Percentiles rank a stretch among this genome's conserved stretches.
Conservation (phyloP, 2,797 vertebrate species). For the Pipistrellus kuhlii region DNA sequence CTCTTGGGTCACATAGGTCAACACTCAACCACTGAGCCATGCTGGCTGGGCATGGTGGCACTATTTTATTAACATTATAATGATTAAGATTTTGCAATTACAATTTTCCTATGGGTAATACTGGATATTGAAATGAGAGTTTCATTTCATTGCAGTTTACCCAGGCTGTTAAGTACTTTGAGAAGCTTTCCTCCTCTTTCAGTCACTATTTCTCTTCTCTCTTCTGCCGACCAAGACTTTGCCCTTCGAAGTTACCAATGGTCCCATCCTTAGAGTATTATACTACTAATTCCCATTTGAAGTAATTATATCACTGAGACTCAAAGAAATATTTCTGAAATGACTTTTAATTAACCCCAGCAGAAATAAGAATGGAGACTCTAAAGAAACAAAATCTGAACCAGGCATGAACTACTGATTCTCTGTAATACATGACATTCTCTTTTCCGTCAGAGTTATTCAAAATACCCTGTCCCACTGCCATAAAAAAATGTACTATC, state of each 20-base stretch:
- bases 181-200: neutral
- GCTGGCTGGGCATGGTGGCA: no score
- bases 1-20: no score
- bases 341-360: conserved; percentile 74
- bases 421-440: neutral
- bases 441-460: neutral
- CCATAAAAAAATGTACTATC: neutral
- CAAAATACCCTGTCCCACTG: neutral
- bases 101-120: neutral
- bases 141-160: conserved; percentile 16
- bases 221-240: conserved; percentile 9
- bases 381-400: conserved; percentile 57
- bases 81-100: neutral
- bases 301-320: conserved; percentile 70
- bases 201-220: neutral
- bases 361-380: conserved; percentile 63
- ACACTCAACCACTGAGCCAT: no score
- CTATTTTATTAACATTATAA: neutral
- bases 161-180: neutral
- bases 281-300: conserved; percentile 64
- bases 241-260: conserved; percentile 8
- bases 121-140: neutral
- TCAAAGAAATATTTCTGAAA: conserved; percentile 71
- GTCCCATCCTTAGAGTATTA: neutral
- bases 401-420: neutral